Evolutionary conservation across 2,888 invertebrate genomes (phyloP).

Genomic region (Acanthopleura granulata): DNA sequence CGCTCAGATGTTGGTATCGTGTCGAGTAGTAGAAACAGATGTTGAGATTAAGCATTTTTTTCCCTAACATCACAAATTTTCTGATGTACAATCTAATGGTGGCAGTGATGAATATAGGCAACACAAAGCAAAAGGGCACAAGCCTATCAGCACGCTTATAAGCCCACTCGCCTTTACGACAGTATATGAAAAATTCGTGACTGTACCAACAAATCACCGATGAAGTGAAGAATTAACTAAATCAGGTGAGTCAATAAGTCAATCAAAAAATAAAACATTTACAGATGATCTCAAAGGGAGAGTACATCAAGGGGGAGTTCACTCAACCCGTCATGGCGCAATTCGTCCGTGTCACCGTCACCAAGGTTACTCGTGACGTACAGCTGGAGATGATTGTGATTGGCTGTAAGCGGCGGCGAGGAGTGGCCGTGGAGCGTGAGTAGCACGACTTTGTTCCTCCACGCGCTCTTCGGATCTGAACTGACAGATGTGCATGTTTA

Average conservation of each 20-base stretch:
- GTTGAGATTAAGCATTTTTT: too few relatives aligned
- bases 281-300: background rate
- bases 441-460: background rate
- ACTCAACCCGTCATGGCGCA: background rate
- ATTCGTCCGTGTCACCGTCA: background rate
- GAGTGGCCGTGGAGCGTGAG: background rate
- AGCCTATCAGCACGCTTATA: too few relatives aligned
- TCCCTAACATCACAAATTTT: too few relatives aligned
- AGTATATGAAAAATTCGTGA: too few relatives aligned
- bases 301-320: background rate
- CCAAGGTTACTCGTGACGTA: background rate
- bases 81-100: too few relatives aligned
- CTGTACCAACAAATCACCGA: background rate
- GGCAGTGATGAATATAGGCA: too few relatives aligned
- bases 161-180: too few relatives aligned
- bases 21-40: too few relatives aligned
- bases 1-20: too few relatives aligned
- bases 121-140: too few relatives aligned
- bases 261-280: background rate
- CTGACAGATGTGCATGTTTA: too few relatives aligned
- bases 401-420: background rate
- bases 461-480: too few relatives aligned
- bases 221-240: background rate
- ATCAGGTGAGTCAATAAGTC: background rate
- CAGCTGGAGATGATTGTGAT: background rate